Base-by-base conservation (phyloP, 1,140 invertebrate species). In the Caenorhabditis briggsae region DNA sequence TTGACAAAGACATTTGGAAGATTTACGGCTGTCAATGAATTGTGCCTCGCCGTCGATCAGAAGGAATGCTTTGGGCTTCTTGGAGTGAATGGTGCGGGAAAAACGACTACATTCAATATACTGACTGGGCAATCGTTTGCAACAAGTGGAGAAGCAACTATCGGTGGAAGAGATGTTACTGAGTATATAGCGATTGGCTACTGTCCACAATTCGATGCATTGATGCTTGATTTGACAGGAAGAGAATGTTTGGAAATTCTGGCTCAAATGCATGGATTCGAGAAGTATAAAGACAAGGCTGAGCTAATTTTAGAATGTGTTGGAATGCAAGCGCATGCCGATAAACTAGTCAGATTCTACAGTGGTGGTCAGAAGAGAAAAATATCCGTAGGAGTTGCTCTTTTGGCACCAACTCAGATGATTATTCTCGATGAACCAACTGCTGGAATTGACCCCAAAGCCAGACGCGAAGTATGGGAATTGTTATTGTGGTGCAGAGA, bases 101-200 rank as follows among this genome's bases (percentile, higher is more conserved):
- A 95, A 90, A 94, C 94, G 14, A 94, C 94, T 16, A 94, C 94
- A 16, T 95, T 95, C 88, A 93, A 94, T 88, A 94, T 95, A 93
- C 89, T 95, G 86, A 97, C 96, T 2, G 96, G 96, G 11, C 95
- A 96, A 90, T 93, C 95, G 53, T 89, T 92, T 55, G 92, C 95
- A 12, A 94, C 95, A 7, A 92, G 91, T 50, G 95, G 95, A 18
- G 92, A 93, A 89, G 94, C 95, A 82, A 92, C 91, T 82, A 89
- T 93, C 82, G 74, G 53, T 18, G 78, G 64, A 50, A 43, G 55
- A 23, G 83, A 88, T 61, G 88, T 78, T 23, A 82, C 87, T 12
- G 50, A 88, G 12, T 82, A 70, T n/a, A 86, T 86, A 48, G 41
- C 78, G 11, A 93, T 96, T 87, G 95, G 95, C 18, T 96, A 96